Conservation (phyloP, 2,113 vertebrate species). For the Speoplatyrhinus poulsoni region DNA sequence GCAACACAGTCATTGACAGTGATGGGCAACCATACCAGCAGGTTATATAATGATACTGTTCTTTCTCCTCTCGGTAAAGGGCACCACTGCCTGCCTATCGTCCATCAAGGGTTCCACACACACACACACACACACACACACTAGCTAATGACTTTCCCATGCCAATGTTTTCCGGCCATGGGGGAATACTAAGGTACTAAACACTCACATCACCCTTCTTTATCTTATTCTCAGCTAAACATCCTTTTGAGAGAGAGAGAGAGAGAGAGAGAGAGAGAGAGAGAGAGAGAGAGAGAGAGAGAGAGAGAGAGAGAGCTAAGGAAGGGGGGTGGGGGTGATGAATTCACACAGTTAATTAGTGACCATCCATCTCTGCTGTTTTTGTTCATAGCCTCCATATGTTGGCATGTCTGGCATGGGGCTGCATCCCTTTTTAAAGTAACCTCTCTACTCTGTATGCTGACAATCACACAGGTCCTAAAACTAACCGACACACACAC, state of each 20-base stretch:
- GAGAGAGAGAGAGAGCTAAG: not conserved
- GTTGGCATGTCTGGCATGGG: conserved; percentile 39
- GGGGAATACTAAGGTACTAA: conserved; percentile 38
- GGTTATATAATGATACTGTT: no score
- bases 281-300: conserved; percentile 21
- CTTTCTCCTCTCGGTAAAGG: no score
- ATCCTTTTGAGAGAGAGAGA: conserved; percentile 6
- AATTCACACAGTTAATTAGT: conserved; percentile 48
- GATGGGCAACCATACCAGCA: no score
- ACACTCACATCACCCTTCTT: conserved; percentile 23
- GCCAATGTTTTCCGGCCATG: conserved; percentile 12
- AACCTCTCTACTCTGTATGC: conserved; percentile 51
- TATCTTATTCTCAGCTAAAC: conserved; percentile 43
- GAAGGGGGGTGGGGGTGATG: not conserved
- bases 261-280: conserved; percentile 12
- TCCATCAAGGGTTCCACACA: no score
- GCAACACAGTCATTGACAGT: no score
- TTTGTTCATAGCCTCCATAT: conserved; percentile 39
- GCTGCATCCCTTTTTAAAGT: conserved; percentile 46
- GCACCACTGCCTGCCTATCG: no score
- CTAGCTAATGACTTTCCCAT: conserved; percentile 21
- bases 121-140: no score
- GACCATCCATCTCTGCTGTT: conserved; percentile 54
- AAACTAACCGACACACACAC: not conserved
- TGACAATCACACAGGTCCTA: not conserved